phyloP scores from a whole-genome alignment of 2,113 vertebrate genomes.

The Lepisosteus osseus region DNA sequence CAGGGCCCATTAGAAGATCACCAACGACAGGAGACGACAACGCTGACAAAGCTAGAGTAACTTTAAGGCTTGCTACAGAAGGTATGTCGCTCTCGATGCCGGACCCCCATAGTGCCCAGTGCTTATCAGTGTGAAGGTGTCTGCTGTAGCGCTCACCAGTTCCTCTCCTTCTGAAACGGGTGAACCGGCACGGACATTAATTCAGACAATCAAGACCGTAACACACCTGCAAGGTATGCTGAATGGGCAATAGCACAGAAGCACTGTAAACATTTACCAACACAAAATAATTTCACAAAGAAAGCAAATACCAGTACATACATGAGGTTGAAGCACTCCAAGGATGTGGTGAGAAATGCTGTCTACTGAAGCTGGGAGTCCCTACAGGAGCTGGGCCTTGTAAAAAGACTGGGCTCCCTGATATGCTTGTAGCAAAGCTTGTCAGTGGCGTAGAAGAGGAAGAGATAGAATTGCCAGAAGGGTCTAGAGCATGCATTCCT shows the following conservation, averaged over 20 bases:
- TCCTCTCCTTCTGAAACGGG: too few relatives aligned
- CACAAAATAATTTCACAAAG: neutral
- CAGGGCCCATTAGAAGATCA: too few relatives aligned
- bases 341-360: slow-evolving; percentile 98
- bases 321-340: slow-evolving; percentile 97
- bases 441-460: slow-evolving; percentile 80
- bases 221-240: too few relatives aligned
- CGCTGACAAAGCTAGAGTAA: too few relatives aligned
- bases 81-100: too few relatives aligned
- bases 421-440: slow-evolving; percentile 90
- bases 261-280: neutral
- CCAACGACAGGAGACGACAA: too few relatives aligned
- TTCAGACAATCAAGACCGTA: too few relatives aligned
- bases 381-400: slow-evolving; percentile 84
- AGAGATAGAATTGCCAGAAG: slow-evolving; percentile 70
- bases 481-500: slow-evolving; percentile 79
- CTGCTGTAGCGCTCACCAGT: too few relatives aligned
- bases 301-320: slow-evolving; percentile 64
- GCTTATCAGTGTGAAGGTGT: too few relatives aligned
- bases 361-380: slow-evolving; percentile 93
- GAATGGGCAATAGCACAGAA: neutral
- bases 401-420: slow-evolving; percentile 89
- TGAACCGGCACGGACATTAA: too few relatives aligned
- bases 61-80: too few relatives aligned
- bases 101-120: too few relatives aligned